Base-by-base conservation (phyloP, 1,140 invertebrate genomes). In the Globodera rostochiensis region DNA sequence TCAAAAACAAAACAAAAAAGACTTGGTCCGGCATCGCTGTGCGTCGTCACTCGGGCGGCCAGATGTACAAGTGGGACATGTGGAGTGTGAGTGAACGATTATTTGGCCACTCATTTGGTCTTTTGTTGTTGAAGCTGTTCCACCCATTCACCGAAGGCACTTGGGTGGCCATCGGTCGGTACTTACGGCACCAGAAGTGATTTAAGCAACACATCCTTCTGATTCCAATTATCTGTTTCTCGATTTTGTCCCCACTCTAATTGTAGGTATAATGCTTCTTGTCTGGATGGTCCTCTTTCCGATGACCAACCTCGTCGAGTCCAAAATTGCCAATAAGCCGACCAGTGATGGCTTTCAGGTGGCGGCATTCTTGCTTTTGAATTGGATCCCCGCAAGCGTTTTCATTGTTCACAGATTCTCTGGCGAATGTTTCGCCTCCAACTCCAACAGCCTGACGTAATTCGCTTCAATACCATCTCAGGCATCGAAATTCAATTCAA, bases 391-490 rank as follows among this genome's bases (percentile, higher is more conserved):
- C 36, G 36, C 36, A 36, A 36, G 36, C 36, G 36, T 36, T 36
- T 36, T 36, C 36, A 36, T 1, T n/a, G 11, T 71, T 71, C 5
- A 19, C 69, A 71, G 69, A 36, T 71, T 19, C n/a, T 71, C 36
- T 71, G 69, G 69, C 69, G 69, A 19, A 71, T 71, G 69, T 71
- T 25, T 45, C 69, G 69, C 36, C 36, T 71, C 19, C 69, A 71
- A 47, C 36, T 71, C 6, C 69, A 71, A 71, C 69, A 71, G 19
- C 69, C 69, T 11, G 69, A 45, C 19, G 69, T 15, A 1, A 36
- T 71, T 36, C 0, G 25, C 46, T 71, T 71, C n/a, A 15, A 19
- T 47, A 25, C 69, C 69, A 45, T 71, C 25, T 71, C 69, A 13
- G 69, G 69, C n/a, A 8, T 71, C 69, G 19, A 47, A 71, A 36